Evolutionary conservation across 2,888 invertebrate species (phyloP).

Genomic region (Mythimna lalbum): DNA sequence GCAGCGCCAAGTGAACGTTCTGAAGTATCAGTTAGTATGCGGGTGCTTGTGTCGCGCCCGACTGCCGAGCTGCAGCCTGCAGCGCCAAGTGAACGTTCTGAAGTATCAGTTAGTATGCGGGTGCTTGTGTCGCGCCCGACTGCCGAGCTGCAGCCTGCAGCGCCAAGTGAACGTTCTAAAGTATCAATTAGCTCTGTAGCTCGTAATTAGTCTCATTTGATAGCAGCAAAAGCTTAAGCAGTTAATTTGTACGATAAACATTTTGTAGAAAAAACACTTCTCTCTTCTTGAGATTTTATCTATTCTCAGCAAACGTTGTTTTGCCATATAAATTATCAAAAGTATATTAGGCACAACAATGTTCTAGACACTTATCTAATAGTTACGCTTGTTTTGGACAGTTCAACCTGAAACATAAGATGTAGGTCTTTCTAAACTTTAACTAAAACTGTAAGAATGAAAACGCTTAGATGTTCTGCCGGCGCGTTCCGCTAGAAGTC

Average conservation of each 20-base stretch:
- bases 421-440: background rate
- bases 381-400: background rate
- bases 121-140: background rate
- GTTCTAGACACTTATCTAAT: no score
- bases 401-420: background rate
- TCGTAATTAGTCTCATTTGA: constrained; percentile 10
- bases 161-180: constrained; percentile 3
- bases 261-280: background rate
- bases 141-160: background rate
- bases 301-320: no score
- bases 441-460: no score
- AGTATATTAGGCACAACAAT: no score
- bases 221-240: background rate
- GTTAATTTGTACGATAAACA: background rate
- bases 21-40: no score
- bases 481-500: background rate
- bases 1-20: no score
- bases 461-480: background rate
- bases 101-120: background rate
- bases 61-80: no score
- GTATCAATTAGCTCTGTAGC: constrained; percentile 11
- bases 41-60: no score
- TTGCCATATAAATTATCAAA: no score
- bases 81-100: no score
- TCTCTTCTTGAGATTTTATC: background rate